Evolutionary conservation across 2,888 invertebrate species (phyloP).

Genomic region (Agrilus cyanescens): DNA sequence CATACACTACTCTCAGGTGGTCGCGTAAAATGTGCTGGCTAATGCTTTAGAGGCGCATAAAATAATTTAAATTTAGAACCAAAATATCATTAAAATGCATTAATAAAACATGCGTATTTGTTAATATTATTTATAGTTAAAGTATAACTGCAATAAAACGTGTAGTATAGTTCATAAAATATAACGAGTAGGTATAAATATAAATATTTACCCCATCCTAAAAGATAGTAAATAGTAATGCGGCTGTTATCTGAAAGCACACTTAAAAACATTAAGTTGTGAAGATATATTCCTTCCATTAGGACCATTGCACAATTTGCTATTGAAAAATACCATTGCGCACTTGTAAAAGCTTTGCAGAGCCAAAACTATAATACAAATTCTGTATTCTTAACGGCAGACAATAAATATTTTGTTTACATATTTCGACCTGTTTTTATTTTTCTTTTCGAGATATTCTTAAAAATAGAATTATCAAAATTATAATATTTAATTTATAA

Average conservation of each 20-base stretch:
- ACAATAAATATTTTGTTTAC: not conserved
- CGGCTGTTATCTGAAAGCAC: constrained; percentile 50
- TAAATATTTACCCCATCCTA: constrained; percentile 53
- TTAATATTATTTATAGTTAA: not conserved
- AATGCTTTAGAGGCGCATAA: no score
- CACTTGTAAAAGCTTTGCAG: constrained; percentile 48
- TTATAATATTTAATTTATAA: no score
- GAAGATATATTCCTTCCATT: constrained; percentile 58
- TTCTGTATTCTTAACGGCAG: not conserved
- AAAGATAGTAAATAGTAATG: constrained; percentile 43
- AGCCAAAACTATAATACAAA: constrained; percentile 43
- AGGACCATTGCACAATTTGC: constrained; percentile 59
- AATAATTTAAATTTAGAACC: not conserved
- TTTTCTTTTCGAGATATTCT: not conserved
- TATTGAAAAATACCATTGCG: constrained; percentile 51
- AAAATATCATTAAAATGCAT: not conserved
- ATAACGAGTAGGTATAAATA: not conserved
- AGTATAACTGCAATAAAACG: not conserved
- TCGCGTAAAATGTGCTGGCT: no score
- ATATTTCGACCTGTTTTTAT: not conserved
- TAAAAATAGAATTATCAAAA: no score
- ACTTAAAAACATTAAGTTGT: constrained; percentile 53
- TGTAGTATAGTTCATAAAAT: no score
- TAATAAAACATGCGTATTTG: no score
- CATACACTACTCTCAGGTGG: no score